phyloP scores from a whole-genome alignment of 1,140 invertebrate species.

The Leptopilina boulardi region DNA sequence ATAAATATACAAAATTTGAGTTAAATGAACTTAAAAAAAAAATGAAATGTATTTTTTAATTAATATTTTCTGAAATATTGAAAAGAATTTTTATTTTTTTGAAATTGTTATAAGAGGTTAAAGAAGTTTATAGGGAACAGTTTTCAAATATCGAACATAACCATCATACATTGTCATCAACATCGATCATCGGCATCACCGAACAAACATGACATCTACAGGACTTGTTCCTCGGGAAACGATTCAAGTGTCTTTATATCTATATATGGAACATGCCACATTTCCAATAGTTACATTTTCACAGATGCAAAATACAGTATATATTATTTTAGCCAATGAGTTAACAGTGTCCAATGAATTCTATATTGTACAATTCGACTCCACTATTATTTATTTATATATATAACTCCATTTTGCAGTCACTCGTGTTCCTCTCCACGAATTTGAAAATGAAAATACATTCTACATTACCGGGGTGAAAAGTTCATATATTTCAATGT shows the following conservation, averaged over 20 bases:
- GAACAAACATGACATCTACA: constrained; percentile 7
- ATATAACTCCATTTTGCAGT: not conserved
- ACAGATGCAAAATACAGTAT: constrained; percentile 5
- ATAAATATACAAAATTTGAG: too few relatives aligned
- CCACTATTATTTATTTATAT: not conserved
- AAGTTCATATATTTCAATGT: constrained; percentile 9
- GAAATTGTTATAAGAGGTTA: not conserved
- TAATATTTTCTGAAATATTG: too few relatives aligned
- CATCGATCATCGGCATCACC: not conserved
- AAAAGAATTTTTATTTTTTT: not conserved
- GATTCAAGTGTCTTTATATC: not conserved
- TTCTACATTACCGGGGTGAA: not conserved
- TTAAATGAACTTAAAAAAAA: too few relatives aligned
- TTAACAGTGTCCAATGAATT: not conserved
- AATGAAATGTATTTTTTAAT: too few relatives aligned
- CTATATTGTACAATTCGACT: not conserved
- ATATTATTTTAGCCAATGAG: not conserved
- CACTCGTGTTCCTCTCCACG: too few relatives aligned
- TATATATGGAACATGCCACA: constrained; percentile 11
- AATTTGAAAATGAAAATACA: not conserved
- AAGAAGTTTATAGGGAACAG: not conserved
- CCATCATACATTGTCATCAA: constrained; percentile 12
- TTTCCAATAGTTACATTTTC: constrained; percentile 13
- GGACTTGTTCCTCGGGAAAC: not conserved
- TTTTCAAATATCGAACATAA: constrained; percentile 21